Evolutionary conservation across 35 echinoderm and acorn worm species (phyloP).

Genomic region (Lytechinus variegatus): DNA sequence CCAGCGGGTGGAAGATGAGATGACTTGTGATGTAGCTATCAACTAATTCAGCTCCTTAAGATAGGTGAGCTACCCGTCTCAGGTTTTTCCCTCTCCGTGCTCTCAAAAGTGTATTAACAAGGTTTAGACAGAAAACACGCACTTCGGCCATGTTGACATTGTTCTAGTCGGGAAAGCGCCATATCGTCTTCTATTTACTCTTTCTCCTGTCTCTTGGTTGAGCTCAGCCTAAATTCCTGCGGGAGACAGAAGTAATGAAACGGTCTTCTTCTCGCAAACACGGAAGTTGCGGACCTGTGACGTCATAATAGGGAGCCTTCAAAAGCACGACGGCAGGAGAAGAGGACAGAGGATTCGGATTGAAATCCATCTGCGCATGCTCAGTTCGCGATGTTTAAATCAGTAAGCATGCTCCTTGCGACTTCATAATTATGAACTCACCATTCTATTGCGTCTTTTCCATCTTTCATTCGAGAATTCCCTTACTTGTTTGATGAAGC

Average conservation of each 20-base stretch:
- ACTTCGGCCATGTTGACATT: not conserved
- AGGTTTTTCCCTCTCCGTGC: not conserved
- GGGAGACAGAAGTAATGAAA: not conserved
- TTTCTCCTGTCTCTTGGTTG: not conserved
- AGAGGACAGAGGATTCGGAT: not conserved
- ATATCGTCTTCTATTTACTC: not conserved
- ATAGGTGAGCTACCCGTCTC: not conserved
- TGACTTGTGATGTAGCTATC: not conserved
- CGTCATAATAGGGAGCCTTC: not conserved
- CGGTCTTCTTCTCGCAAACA: not conserved
- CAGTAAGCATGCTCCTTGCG: no score
- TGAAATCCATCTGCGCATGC: no score
- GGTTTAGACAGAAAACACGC: conserved; percentile 10
- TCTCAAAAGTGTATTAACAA: conserved; percentile 5
- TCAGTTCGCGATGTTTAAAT: no score
- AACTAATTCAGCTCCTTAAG: not conserved
- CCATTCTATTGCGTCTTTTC: no score
- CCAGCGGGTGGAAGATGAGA: not conserved
- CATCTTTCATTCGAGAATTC: no score
- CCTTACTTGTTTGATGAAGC: no score
- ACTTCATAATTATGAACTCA: no score
- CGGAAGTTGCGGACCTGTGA: not conserved
- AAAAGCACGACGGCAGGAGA: not conserved
- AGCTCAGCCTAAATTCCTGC: not conserved
- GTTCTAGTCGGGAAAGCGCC: not conserved